These are phyloP conservation scores for Rhagoletis zephyria DNA, from an alignment of 1,140 invertebrate genomes.

Conservation along the genomic window DNA sequence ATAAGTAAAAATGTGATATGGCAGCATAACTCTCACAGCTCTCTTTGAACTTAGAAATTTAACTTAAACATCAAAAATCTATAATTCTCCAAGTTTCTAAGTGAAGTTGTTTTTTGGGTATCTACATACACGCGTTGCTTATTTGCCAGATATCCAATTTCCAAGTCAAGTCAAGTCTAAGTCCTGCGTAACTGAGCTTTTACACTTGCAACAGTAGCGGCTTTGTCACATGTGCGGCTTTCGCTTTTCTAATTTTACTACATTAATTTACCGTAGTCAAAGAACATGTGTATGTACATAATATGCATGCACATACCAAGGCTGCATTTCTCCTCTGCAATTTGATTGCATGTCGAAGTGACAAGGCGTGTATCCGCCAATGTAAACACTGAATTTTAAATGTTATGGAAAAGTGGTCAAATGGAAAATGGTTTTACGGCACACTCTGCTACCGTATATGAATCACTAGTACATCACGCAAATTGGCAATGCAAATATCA, in stretches of 20 bases:
- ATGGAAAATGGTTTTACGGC: constrained; percentile 34
- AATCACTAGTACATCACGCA: constrained; percentile 13
- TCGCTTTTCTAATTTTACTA: background rate
- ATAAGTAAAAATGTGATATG: too few relatives aligned
- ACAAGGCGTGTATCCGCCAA: constrained; percentile 41
- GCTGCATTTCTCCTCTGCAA: background rate
- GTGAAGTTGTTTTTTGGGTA: too few relatives aligned
- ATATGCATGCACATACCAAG: background rate
- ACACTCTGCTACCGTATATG: constrained; percentile 9
- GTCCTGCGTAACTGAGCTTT: too few relatives aligned
- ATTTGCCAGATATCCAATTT: too few relatives aligned
- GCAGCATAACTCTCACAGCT: too few relatives aligned
- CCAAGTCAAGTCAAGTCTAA: too few relatives aligned
- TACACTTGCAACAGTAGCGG: too few relatives aligned
- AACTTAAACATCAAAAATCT: too few relatives aligned
- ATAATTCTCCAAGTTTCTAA: too few relatives aligned
- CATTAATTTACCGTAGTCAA: background rate
- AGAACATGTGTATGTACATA: background rate
- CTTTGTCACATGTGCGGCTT: background rate
- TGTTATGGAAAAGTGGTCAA: constrained; percentile 27
- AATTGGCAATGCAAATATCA: constrained; percentile 38
- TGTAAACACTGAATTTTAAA: constrained; percentile 37
- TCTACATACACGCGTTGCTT: too few relatives aligned
- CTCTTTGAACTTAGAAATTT: too few relatives aligned
- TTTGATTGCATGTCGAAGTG: constrained; percentile 46